Evolutionary conservation across 2,797 vertebrate species (phyloP).

Genomic region (Acipenser transmontanus): DNA sequence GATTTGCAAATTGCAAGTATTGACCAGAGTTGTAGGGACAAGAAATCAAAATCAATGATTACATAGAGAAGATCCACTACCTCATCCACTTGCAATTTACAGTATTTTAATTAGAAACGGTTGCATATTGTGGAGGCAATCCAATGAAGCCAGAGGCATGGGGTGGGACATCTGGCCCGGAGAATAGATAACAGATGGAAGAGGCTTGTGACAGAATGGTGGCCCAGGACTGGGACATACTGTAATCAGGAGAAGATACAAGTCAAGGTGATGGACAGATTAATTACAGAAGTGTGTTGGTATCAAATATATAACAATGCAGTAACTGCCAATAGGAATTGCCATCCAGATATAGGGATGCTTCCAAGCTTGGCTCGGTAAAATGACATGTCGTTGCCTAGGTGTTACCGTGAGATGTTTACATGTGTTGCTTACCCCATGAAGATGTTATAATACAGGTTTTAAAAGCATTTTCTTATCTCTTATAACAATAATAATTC

Average conservation of each 20-base stretch:
- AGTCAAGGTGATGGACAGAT: constrained; percentile 8
- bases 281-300: too few relatives aligned
- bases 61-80: constrained; percentile 22
- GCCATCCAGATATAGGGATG: too few relatives aligned
- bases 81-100: constrained; percentile 21
- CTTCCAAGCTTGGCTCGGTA: too few relatives aligned
- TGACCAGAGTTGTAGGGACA: constrained; percentile 10
- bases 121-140: constrained; percentile 37
- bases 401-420: too few relatives aligned
- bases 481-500: too few relatives aligned
- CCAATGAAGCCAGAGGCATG: constrained; percentile 41
- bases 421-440: too few relatives aligned
- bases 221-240: constrained; percentile 34
- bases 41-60: neutral
- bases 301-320: too few relatives aligned
- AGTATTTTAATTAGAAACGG: constrained; percentile 59
- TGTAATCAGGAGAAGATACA: constrained; percentile 40
- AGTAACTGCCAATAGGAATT: too few relatives aligned
- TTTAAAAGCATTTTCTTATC: too few relatives aligned
- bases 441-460: too few relatives aligned
- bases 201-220: constrained; percentile 15
- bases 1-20: neutral
- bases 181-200: constrained; percentile 56
- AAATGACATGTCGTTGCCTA: too few relatives aligned
- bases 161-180: constrained; percentile 59